phyloP scores from a whole-genome alignment of 2,888 invertebrate genomes.

The Drosophila peninsularis region DNA sequence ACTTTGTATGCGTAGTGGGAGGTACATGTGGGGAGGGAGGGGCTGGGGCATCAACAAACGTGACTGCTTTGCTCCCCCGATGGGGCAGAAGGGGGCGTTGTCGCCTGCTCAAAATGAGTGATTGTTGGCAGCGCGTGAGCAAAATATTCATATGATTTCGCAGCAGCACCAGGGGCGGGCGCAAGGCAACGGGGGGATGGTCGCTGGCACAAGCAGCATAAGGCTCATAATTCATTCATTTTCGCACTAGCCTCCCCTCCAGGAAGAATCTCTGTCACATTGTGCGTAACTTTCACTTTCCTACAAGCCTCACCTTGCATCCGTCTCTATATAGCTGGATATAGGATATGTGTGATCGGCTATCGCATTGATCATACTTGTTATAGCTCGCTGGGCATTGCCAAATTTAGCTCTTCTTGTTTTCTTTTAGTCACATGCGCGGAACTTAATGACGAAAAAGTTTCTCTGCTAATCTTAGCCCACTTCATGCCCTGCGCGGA shows the following conservation, averaged over 20 bases:
- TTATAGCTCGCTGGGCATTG: constrained; percentile 12
- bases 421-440: constrained; percentile 53
- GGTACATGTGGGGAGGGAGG: not conserved
- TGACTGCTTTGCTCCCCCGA: constrained; percentile 57
- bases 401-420: constrained; percentile 53
- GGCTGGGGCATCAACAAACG: constrained; percentile 45
- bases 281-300: constrained; percentile 23
- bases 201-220: not conserved
- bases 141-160: constrained; percentile 71
- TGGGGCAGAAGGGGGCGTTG: constrained; percentile 18
- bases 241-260: constrained; percentile 29
- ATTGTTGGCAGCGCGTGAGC: constrained; percentile 76
- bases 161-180: constrained; percentile 31
- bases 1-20: constrained; percentile 52
- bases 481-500: constrained; percentile 7
- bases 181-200: not conserved
- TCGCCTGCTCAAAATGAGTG: constrained; percentile 66
- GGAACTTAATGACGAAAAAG: constrained; percentile 45
- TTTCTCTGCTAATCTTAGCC: constrained; percentile 21
- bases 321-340: too few species aligned
- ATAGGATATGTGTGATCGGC: not conserved
- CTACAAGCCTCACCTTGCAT: too few species aligned
- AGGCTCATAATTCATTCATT: constrained; percentile 62
- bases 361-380: not conserved
- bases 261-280: not conserved